Evolutionary conservation across 2,888 invertebrate genomes (phyloP).

Genomic region (Volucella bombylans): DNA sequence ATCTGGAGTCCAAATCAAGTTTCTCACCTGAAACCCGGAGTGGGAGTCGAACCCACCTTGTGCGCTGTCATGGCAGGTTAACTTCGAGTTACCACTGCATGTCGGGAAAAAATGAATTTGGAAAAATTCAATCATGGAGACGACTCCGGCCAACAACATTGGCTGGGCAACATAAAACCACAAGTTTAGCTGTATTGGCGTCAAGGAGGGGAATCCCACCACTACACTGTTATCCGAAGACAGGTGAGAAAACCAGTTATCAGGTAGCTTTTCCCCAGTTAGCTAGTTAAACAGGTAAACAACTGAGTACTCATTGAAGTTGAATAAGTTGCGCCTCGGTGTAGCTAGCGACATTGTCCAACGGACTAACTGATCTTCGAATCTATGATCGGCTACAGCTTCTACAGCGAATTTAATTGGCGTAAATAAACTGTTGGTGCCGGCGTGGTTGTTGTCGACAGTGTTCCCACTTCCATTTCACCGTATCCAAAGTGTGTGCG

Average conservation of each 20-base stretch:
- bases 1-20: slow-evolving; percentile 65
- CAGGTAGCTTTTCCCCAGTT: slow-evolving; percentile 11
- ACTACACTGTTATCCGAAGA: slow-evolving; percentile 23
- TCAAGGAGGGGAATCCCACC: slow-evolving; percentile 56
- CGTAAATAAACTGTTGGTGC: slow-evolving; percentile 47
- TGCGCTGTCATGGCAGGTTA: slow-evolving; percentile 62
- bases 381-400: slow-evolving; percentile 31
- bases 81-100: neutral
- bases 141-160: slow-evolving; percentile 58
- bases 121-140: slow-evolving; percentile 68
- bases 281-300: neutral
- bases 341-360: slow-evolving; percentile 12
- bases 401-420: slow-evolving; percentile 61
- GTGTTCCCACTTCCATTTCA: slow-evolving; percentile 43
- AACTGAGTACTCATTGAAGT: slow-evolving; percentile 44
- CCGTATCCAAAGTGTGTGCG: slow-evolving; percentile 28
- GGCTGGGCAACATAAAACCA: slow-evolving; percentile 23
- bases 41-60: slow-evolving; percentile 48
- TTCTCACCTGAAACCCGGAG: slow-evolving; percentile 48
- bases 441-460: slow-evolving; percentile 12
- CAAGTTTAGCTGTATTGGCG: slow-evolving; percentile 24
- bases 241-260: slow-evolving; percentile 67
- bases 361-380: slow-evolving; percentile 19
- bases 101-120: neutral
- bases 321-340: slow-evolving; percentile 49